A percentile compares a stretch with the other conserved stretches of the same genome.
Conservation (phyloP, 2,888 invertebrate genomes). For the Rhagophthalmus giganteus region DNA sequence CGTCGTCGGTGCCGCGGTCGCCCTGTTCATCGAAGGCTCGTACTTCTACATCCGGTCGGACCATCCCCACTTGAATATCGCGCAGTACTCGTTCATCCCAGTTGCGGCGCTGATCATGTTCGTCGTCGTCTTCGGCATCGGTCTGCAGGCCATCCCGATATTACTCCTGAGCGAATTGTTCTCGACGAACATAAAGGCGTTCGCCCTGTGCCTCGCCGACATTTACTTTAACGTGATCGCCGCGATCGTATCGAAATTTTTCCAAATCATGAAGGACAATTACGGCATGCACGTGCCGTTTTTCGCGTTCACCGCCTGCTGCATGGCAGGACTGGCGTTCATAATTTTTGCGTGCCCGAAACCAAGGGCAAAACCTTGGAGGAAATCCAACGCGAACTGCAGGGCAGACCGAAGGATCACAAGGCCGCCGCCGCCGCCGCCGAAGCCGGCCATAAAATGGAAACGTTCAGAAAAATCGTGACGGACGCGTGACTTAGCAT, state of each 20-base stretch:
- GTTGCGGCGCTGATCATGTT: slow-evolving; percentile 53
- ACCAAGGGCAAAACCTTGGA: slow-evolving; percentile 73
- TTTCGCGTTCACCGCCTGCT: slow-evolving; percentile 66
- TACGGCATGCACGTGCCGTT: slow-evolving; percentile 68
- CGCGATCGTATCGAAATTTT: slow-evolving; percentile 55
- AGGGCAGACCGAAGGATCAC: slow-evolving; percentile 35
- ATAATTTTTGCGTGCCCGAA: slow-evolving; percentile 67
- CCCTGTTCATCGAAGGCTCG: slow-evolving; percentile 49
- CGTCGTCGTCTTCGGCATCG: slow-evolving; percentile 55
- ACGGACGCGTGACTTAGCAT: not conserved
- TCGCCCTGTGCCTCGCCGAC: slow-evolving; percentile 58
- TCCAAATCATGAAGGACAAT: slow-evolving; percentile 58
- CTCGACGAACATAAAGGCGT: slow-evolving; percentile 58
- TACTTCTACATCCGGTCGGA: slow-evolving; percentile 53
- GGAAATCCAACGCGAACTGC: slow-evolving; percentile 67
- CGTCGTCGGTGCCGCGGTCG: slow-evolving; percentile 46
- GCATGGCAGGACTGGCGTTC: slow-evolving; percentile 63
- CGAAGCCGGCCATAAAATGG: not conserved
- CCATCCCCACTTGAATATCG: slow-evolving; percentile 39
- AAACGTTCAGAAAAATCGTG: slow-evolving; percentile 7
- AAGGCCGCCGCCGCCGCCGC: too few relatives aligned
- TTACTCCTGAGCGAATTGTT: slow-evolving; percentile 58
- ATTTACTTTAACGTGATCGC: slow-evolving; percentile 56
- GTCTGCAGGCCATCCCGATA: slow-evolving; percentile 57
- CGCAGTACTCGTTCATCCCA: slow-evolving; percentile 51